Percentiles rank a stretch among this genome's conserved stretches.
Conservation (phyloP, 2,113 vertebrate species). For the Semnopithecus entellus region DNA sequence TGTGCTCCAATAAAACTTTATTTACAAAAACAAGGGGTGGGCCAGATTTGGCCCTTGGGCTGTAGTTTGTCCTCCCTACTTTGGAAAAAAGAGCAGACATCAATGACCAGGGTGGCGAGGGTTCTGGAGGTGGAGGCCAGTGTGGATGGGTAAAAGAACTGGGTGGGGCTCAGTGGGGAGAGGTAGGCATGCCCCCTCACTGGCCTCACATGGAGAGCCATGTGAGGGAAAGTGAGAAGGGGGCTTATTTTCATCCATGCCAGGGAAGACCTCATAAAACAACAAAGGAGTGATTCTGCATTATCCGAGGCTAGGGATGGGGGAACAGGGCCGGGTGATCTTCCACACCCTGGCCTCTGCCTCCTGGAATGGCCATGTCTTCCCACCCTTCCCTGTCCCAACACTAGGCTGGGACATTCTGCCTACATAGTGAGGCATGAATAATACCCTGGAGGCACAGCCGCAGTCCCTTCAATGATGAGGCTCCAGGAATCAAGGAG, state of each 20-base stretch:
- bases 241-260: background rate
- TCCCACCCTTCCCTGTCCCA: background rate
- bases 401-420: background rate
- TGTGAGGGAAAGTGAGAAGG: background rate
- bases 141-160: background rate
- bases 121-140: background rate
- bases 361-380: background rate
- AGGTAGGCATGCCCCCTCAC: background rate
- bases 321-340: background rate
- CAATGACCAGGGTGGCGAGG: background rate
- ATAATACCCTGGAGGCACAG: background rate
- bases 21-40: background rate
- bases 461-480: background rate
- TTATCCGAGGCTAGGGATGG: background rate
- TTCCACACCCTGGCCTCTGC: background rate
- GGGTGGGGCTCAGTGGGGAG: background rate
- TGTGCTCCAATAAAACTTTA: background rate
- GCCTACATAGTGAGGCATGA: background rate
- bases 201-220: background rate
- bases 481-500: background rate
- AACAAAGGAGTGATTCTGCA: background rate
- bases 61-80: background rate
- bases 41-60: background rate
- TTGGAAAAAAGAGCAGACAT: background rate
- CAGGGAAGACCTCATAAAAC: background rate